Percentiles rank a stretch among this genome's conserved stretches.
These are phyloP conservation scores for Pollenia angustigena DNA, from an alignment of 2,888 invertebrate genomes.

Conservation along the genomic window DNA sequence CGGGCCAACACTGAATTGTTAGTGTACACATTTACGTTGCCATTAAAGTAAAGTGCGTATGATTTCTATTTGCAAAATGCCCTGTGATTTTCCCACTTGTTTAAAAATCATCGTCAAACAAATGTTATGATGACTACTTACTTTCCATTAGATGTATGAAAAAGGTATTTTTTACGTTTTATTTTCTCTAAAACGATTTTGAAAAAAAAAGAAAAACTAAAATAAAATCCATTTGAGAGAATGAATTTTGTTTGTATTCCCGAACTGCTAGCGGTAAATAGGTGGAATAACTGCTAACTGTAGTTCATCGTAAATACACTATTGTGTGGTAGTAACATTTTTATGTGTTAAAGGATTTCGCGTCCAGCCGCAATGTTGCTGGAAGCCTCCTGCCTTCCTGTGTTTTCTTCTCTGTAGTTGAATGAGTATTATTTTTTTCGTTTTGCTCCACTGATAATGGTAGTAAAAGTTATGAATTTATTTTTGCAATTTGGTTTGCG, in stretches of 20 bases:
- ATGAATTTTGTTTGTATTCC: slow-evolving; percentile 36
- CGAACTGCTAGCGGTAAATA: slow-evolving; percentile 7
- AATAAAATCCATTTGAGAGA: slow-evolving; percentile 19
- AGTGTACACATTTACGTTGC: slow-evolving; percentile 10
- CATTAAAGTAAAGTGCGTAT: slow-evolving; percentile 53
- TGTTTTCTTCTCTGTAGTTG: background rate
- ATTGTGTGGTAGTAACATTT: slow-evolving; percentile 9
- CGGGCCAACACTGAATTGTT: background rate
- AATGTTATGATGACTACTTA: slow-evolving; percentile 45
- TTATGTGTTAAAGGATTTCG: slow-evolving; percentile 28
- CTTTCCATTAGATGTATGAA: slow-evolving; percentile 53
- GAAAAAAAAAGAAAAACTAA: background rate
- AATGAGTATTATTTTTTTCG: background rate
- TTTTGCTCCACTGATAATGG: background rate
- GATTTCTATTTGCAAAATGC: slow-evolving; percentile 63
- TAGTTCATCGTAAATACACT: background rate
- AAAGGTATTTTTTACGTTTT: background rate
- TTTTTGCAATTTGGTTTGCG: slow-evolving; percentile 69
- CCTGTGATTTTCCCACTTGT: slow-evolving; percentile 54
- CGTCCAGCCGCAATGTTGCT: slow-evolving; percentile 54
- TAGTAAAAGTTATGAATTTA: slow-evolving; percentile 66
- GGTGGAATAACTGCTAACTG: background rate
- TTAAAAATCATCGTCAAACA: slow-evolving; percentile 57
- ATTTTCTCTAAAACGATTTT: slow-evolving; percentile 9
- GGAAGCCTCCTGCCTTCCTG: slow-evolving; percentile 13